Evolutionary conservation across 2,797 vertebrate species (phyloP).

Genomic region (Lateolabrax maculatus): DNA sequence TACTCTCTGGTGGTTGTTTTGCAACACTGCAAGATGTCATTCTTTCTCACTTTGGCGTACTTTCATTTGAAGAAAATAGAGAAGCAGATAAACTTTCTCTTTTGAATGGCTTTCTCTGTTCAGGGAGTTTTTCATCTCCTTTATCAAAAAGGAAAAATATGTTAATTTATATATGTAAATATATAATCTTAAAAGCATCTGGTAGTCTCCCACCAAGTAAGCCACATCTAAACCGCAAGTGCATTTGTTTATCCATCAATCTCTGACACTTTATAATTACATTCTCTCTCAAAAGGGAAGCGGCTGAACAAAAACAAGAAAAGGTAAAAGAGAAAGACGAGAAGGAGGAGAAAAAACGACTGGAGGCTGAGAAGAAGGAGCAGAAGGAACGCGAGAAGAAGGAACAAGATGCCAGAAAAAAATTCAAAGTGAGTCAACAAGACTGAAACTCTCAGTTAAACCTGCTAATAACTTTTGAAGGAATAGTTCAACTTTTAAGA

Average conservation of each 20-base stretch:
- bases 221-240: too few relatives aligned
- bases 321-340: conserved; percentile 88
- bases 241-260: neutral
- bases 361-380: conserved; percentile 91
- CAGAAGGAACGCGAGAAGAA: conserved; percentile 95
- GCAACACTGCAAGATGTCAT: conserved; percentile 13
- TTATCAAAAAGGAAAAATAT: neutral
- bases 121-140: neutral
- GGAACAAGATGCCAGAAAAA: conserved; percentile 92
- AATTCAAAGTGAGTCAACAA: conserved; percentile 91
- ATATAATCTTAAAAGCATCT: neutral
- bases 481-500: neutral
- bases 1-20: conserved; percentile 50
- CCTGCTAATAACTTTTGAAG: neutral
- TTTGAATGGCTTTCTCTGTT: neutral
- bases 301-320: conserved; percentile 80
- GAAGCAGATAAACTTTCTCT: neutral
- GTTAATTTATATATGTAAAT: too few relatives aligned
- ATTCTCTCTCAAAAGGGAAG: conserved; percentile 62
- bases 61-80: neutral
- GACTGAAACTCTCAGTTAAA: neutral
- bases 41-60: neutral
- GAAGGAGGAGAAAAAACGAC: conserved; percentile 89
- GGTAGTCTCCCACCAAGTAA: too few relatives aligned
- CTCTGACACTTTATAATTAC: neutral